Conservation (phyloP, 2,797 vertebrate genomes). For the Rhinophrynus dorsalis region DNA sequence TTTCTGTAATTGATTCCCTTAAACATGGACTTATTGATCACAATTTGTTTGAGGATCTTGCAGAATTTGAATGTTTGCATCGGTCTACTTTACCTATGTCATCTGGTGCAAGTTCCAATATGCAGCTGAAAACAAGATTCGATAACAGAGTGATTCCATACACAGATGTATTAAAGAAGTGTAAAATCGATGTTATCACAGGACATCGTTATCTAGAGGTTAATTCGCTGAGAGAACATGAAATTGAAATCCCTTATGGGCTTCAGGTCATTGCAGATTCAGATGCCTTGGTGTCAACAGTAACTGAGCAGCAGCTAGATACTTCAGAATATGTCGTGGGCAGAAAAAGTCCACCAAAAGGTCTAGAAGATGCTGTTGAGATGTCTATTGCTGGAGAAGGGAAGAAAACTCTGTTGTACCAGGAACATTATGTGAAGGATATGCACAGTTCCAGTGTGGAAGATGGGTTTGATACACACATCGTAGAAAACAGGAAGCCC, state of each 20-base stretch:
- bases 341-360: neutral
- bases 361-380: neutral
- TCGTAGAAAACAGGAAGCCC: fast-evolving
- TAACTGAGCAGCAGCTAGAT: constrained; percentile 82
- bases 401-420: neutral
- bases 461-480: constrained; percentile 57
- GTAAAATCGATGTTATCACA: constrained; percentile 86
- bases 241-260: constrained; percentile 64
- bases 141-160: constrained; percentile 77
- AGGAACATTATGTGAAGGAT: neutral
- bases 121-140: neutral
- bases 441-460: neutral
- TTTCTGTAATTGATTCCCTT: constrained; percentile 78
- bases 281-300: constrained; percentile 68
- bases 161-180: constrained; percentile 81
- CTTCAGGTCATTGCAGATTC: constrained; percentile 73
- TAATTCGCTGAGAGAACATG: constrained; percentile 76
- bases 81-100: constrained; percentile 6
- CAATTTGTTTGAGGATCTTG: constrained; percentile 72
- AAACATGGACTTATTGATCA: constrained; percentile 74
- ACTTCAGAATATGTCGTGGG: constrained; percentile 75
- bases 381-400: neutral
- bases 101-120: neutral
- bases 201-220: constrained; percentile 88
- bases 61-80: constrained; percentile 58